Evolutionary conservation across 2,888 invertebrate species (phyloP).

Genomic region (Phrixothrix hirtus): DNA sequence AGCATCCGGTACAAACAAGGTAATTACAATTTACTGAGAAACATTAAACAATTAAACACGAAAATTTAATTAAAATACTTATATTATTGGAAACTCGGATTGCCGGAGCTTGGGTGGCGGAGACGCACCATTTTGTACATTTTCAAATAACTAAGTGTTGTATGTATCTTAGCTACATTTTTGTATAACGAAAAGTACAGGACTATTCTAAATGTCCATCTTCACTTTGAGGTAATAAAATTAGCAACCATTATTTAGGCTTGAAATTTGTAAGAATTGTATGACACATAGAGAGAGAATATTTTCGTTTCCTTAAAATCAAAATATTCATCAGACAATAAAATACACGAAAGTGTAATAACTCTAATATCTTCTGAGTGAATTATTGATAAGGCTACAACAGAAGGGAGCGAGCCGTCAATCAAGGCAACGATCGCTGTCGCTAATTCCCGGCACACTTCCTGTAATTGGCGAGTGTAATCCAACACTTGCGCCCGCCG

Average conservation of each 20-base stretch:
- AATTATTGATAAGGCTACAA: conserved; percentile 29
- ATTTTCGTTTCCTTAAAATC: no score
- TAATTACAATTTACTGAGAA: no score
- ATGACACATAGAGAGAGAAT: background rate
- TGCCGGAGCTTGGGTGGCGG: no score
- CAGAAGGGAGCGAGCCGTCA: conserved; percentile 35
- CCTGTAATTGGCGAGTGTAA: conserved; percentile 54
- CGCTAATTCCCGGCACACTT: conserved; percentile 51
- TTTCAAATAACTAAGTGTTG: no score
- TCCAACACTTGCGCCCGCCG: conserved; percentile 48
- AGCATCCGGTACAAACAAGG: no score
- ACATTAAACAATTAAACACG: no score
- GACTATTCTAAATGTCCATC: no score
- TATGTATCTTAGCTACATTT: no score
- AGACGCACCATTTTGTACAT: no score
- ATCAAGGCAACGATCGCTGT: conserved; percentile 41
- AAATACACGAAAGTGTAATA: conserved; percentile 10
- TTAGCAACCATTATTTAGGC: background rate
- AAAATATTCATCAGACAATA: conserved; percentile 3
- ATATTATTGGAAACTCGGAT: no score
- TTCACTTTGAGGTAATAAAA: background rate
- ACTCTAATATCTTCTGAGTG: conserved; percentile 18
- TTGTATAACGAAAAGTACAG: no score
- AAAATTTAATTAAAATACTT: no score
- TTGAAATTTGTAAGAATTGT: background rate